These are phyloP conservation scores for Blastobasis adustella DNA, from an alignment of 2,888 invertebrate genomes.

Conservation along the genomic window DNA sequence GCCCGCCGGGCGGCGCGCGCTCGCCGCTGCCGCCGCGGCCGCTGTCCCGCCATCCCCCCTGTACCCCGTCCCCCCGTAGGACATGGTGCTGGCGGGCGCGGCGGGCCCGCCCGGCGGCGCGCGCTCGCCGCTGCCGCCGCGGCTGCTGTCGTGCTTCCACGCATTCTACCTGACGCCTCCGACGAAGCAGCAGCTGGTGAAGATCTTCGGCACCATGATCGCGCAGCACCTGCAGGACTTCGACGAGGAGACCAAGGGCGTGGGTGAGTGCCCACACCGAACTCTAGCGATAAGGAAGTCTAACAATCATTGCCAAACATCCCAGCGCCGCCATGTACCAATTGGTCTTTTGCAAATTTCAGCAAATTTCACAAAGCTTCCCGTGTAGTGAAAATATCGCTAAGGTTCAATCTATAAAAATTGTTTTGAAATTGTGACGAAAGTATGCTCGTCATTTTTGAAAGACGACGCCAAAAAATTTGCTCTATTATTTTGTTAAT, in stretches of 20 bases:
- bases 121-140: constrained; percentile 84
- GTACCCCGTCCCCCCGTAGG: constrained; percentile 47
- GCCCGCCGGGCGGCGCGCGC: constrained; percentile 92
- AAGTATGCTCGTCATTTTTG: no score
- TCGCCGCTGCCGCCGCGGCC: constrained; percentile 29
- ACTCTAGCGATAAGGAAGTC: no score
- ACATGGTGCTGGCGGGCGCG: constrained; percentile 84
- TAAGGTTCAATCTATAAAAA: no score
- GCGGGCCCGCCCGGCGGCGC: constrained; percentile 94
- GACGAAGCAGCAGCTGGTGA: constrained; percentile 81
- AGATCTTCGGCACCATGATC: constrained; percentile 91
- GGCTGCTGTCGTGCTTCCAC: constrained; percentile 88
- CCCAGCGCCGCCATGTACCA: no score
- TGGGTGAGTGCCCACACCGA: constrained; percentile 51
- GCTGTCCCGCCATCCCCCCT: no score
- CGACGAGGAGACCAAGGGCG: constrained; percentile 84
- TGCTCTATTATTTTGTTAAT: no score
- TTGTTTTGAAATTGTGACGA: no score
- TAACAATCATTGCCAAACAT: no score
- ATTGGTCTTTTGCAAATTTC: no score
- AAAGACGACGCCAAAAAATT: no score
- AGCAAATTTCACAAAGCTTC: no score
- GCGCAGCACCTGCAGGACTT: constrained; percentile 85
- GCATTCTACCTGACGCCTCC: constrained; percentile 80
- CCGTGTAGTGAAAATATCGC: no score